Conservation (phyloP, 2,888 invertebrate species). For the Nephrotoma flavescens region DNA sequence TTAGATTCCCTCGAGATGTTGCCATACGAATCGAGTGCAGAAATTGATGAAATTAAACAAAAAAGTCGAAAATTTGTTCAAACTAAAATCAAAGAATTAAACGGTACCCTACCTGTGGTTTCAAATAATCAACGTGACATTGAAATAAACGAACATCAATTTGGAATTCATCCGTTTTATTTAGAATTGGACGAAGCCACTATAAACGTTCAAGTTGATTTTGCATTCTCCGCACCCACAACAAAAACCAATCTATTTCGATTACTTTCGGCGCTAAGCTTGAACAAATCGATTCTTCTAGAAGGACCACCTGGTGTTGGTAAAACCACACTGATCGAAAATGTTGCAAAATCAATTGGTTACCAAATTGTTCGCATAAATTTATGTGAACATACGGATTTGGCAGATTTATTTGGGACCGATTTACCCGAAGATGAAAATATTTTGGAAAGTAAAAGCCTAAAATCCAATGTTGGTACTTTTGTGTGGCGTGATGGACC, state of each 20-base stretch:
- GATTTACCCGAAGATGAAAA: conserved; percentile 84
- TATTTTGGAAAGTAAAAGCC: conserved; percentile 7
- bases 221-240: conserved; percentile 63
- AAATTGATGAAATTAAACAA: conserved; percentile 32
- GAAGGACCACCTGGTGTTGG: conserved; percentile 98
- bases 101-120: conserved; percentile 18
- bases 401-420: conserved; percentile 94
- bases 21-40: conserved; percentile 46
- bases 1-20: conserved; percentile 80
- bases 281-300: conserved; percentile 82
- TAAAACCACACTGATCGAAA: conserved; percentile 88
- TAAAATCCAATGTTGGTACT: conserved; percentile 45
- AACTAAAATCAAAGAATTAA: conserved; percentile 26
- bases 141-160: conserved; percentile 23
- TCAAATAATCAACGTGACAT: conserved; percentile 11
- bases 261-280: conserved; percentile 72
- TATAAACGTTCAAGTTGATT: conserved; percentile 26
- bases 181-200: conserved; percentile 19
- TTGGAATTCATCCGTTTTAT: conserved; percentile 69
- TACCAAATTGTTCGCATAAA: conserved; percentile 84
- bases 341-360: conserved; percentile 72
- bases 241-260: conserved; percentile 70
- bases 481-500: conserved; percentile 97
- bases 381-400: conserved; percentile 97
- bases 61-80: conserved; percentile 19